phyloP scores from a whole-genome alignment of 2,113 vertebrate genomes.

The Tragelaphus imberbis region DNA sequence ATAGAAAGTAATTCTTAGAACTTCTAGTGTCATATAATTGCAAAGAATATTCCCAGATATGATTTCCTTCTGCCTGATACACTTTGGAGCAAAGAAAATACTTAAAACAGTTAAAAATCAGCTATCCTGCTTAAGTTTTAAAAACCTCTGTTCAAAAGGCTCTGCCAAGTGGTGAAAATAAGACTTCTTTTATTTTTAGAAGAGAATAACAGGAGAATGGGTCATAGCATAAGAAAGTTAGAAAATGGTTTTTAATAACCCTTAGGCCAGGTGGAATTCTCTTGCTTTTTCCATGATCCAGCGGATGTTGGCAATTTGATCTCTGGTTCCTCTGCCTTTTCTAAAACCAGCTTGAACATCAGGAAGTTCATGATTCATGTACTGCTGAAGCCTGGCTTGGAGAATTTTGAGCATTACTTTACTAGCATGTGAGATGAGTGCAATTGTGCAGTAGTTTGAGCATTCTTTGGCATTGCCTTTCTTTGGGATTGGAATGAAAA shows the following conservation, averaged over 20 bases:
- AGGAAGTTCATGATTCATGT: too few relatives aligned
- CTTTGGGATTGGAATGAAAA: too few relatives aligned
- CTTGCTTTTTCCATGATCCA: too few relatives aligned
- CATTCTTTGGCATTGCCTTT: too few relatives aligned
- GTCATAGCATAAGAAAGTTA: not conserved
- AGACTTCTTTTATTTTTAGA: slow-evolving; percentile 19
- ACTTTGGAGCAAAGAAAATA: not conserved
- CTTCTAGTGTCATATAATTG: not conserved
- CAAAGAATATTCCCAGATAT: not conserved
- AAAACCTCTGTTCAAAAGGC: slow-evolving; percentile 5
- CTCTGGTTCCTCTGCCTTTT: too few relatives aligned
- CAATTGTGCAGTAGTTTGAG: too few relatives aligned
- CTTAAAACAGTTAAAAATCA: not conserved
- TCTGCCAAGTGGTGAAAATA: not conserved
- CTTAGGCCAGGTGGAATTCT: not conserved
- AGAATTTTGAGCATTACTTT: too few relatives aligned
- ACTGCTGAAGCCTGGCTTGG: too few relatives aligned
- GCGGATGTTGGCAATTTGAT: too few relatives aligned
- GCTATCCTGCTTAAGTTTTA: not conserved
- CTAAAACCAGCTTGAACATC: too few relatives aligned
- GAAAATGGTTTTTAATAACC: not conserved
- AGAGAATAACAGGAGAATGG: not conserved
- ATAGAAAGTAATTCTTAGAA: slow-evolving; percentile 16
- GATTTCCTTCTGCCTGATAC: not conserved
- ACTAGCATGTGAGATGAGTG: too few relatives aligned